Evolutionary conservation across 2,797 vertebrate species (phyloP).

Genomic region (Threskiornis aethiopicus): DNA sequence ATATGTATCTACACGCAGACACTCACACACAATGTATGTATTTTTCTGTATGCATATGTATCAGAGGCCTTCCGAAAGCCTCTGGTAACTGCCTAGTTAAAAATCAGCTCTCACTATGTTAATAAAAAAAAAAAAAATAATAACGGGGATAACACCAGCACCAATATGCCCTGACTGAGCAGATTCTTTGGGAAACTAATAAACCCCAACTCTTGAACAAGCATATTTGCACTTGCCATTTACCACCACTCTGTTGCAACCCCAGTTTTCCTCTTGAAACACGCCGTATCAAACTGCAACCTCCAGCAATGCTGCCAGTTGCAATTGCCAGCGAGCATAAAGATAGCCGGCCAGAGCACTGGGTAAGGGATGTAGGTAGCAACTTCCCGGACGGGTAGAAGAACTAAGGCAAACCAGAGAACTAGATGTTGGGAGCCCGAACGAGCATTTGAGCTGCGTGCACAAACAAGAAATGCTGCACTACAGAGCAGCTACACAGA

Average conservation of each 20-base stretch:
- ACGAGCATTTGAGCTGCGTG: background rate
- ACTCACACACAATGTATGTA: background rate
- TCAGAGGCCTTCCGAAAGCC: background rate
- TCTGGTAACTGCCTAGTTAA: background rate
- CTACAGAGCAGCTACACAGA: background rate
- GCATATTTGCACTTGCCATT: background rate
- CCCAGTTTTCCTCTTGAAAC: background rate
- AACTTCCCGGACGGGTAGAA: background rate
- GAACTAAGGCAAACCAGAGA: background rate
- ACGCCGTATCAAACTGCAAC: background rate
- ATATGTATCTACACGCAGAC: background rate
- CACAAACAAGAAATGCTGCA: background rate
- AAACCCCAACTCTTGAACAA: background rate
- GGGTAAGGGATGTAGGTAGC: background rate
- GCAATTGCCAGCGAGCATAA: background rate
- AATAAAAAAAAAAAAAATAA: background rate
- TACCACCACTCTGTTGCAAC: background rate
- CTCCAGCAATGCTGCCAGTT: background rate
- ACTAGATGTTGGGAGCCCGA: background rate
- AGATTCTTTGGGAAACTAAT: background rate
- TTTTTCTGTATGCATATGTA: background rate
- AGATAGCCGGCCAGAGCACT: fast-evolving
- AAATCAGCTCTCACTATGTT: background rate
- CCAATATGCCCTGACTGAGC: background rate
- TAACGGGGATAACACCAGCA: background rate